phyloP scores from a whole-genome alignment of 2,113 vertebrate species.

The Ctenodactylus gundi region DNA sequence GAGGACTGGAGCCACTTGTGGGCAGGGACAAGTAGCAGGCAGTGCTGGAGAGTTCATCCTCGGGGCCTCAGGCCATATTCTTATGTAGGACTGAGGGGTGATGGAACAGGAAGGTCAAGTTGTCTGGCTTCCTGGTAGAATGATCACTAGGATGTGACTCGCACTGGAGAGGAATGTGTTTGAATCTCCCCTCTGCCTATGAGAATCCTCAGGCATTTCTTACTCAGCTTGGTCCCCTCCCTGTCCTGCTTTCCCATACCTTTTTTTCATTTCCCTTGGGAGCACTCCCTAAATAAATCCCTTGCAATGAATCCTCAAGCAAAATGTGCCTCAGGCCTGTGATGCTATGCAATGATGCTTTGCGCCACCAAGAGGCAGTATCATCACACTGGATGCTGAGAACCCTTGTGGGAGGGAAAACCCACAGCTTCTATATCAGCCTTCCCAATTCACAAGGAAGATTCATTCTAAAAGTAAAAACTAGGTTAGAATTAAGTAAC shows the following conservation, averaged over 20 bases:
- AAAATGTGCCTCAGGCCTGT: background rate
- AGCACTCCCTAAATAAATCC: background rate
- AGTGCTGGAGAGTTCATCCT: background rate
- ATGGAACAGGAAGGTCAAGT: background rate
- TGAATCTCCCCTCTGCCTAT: too few relatives aligned
- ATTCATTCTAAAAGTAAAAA: background rate
- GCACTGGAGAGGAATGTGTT: too few relatives aligned
- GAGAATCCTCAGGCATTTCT: background rate
- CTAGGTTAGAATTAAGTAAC: background rate
- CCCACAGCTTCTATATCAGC: background rate
- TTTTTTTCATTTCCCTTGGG: background rate
- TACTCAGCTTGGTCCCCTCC: background rate
- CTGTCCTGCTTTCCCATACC: too few relatives aligned
- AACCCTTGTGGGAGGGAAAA: background rate
- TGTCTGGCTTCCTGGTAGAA: background rate
- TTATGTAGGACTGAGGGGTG: background rate
- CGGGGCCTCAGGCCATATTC: fast-evolving
- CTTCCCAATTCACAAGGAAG: background rate
- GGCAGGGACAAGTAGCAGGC: background rate
- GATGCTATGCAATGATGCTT: background rate
- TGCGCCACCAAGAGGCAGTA: slow-evolving; percentile 40
- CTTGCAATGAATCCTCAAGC: background rate
- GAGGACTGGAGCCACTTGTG: background rate
- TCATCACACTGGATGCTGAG: background rate
- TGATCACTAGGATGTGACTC: too few relatives aligned